These are phyloP conservation scores for Dipodomys merriami DNA, from an alignment of 2,113 vertebrate species.

Conservation along the genomic window DNA sequence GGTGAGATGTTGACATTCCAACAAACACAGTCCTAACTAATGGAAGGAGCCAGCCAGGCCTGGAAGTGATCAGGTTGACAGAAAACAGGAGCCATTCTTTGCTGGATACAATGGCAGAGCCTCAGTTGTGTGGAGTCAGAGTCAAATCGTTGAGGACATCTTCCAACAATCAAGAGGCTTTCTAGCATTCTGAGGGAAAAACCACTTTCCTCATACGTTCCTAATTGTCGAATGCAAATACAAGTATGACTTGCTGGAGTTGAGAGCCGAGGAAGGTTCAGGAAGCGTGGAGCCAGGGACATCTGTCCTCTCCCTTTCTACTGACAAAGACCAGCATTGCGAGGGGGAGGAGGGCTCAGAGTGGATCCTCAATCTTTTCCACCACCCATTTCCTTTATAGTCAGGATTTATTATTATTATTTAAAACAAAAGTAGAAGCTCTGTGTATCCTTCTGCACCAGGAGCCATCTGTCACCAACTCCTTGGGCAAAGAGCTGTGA, in stretches of 20 bases:
- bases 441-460: background rate
- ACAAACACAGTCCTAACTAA: background rate
- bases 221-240: conserved; percentile 28
- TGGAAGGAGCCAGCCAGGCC: background rate
- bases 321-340: background rate
- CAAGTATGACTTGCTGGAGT: background rate
- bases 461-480: conserved; percentile 61
- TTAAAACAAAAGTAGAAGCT: conserved; percentile 60
- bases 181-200: background rate
- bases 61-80: background rate
- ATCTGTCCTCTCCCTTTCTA: background rate
- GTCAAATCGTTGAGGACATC: background rate
- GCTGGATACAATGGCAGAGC: background rate
- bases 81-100: background rate
- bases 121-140: background rate
- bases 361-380: conserved; percentile 29
- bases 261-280: background rate
- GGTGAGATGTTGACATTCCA: background rate
- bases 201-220: background rate
- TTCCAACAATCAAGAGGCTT: background rate
- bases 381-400: conserved; percentile 52
- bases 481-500: conserved; percentile 43
- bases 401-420: conserved; percentile 34
- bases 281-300: too few relatives aligned
- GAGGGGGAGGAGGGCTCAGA: background rate